A percentile compares a stretch with the other conserved stretches of the same genome.
phyloP scores from a whole-genome alignment of 2,797 vertebrate genomes.

The Aldrovandia affinis region DNA sequence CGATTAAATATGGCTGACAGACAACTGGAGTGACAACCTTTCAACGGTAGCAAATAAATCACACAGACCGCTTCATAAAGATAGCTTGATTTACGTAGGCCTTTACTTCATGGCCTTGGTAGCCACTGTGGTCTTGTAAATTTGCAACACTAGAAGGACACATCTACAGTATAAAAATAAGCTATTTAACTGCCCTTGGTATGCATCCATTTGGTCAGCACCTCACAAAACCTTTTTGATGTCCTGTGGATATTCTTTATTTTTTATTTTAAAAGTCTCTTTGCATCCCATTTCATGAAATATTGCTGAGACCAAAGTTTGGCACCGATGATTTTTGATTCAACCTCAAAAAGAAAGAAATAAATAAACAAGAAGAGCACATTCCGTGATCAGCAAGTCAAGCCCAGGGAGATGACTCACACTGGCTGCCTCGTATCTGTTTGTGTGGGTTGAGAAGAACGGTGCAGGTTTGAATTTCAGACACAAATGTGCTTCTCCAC shows the following conservation, averaged over 20 bases:
- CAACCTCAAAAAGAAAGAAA: conserved; percentile 14
- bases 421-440: conserved; percentile 13
- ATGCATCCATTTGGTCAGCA: neutral
- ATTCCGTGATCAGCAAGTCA: conserved; percentile 33
- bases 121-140: neutral
- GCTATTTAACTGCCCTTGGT: neutral
- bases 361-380: neutral
- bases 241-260: neutral
- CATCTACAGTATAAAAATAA: neutral
- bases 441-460: conserved; percentile 42
- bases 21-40: neutral
- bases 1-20: neutral
- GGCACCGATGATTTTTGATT: conserved; percentile 31
- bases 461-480: conserved; percentile 38
- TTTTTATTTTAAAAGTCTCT: neutral
- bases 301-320: conserved; percentile 29
- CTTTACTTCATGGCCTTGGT: neutral
- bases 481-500: conserved; percentile 42
- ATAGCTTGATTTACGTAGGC: neutral
- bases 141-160: neutral
- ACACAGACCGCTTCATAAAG: neutral
- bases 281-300: conserved; percentile 6
- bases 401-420: conserved; percentile 42
- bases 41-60: neutral
- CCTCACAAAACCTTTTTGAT: neutral